Base-by-base conservation (phyloP, 1,140 invertebrate species). In the Telenomus remus region DNA sequence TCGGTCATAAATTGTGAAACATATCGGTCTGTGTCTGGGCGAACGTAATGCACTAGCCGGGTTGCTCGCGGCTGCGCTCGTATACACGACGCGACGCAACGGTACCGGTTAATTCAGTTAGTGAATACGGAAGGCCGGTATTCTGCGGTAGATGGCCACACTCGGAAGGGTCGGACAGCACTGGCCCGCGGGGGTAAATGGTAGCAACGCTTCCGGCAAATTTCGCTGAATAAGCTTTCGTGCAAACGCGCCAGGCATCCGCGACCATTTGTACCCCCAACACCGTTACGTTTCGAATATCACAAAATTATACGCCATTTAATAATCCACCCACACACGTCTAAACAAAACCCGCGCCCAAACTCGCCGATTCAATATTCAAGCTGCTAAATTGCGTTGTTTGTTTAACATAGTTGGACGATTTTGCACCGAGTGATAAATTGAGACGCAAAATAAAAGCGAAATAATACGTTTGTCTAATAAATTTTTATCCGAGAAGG, bases 81-180 rank as follows among this genome's bases (percentile, higher is more conserved):
- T 16, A 43, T 59, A 34, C 27, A 42, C 74, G 39, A 42, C 2
- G 9, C 68, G 59, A 65, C 64, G 60, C 50, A 73, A 70, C 68
- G 64, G 75, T 63, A 35, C 59, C 69, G 69, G 75, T 72, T 78
- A 73, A 78, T 78, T 73, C 75, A 69, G 75, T 73, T 71, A 66
- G 74, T 56, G 68, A 68, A 76, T 76, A 76, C 66, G 68, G 55
- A 63, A 66, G 59, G 56, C 64, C 34, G 57, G 63, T 63, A 66
- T 60, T 66, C 60, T 60, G 57, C 39, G 56, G 54, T 72, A 44
- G 55, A 54, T 46, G 54, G 35, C 35, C 35, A 16, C 57, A 35
- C 47, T 44, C 51, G 34, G 61, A 44, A 6, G 51, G 59, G 43
- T 49, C 34, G 47, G n/a, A 42, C 46, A 46, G 19, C 46, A 47